Evolutionary conservation across 2,113 vertebrate species (phyloP), one percentile per base, ranked within the genome.

Genomic region (Cygnus buccinator): DNA sequence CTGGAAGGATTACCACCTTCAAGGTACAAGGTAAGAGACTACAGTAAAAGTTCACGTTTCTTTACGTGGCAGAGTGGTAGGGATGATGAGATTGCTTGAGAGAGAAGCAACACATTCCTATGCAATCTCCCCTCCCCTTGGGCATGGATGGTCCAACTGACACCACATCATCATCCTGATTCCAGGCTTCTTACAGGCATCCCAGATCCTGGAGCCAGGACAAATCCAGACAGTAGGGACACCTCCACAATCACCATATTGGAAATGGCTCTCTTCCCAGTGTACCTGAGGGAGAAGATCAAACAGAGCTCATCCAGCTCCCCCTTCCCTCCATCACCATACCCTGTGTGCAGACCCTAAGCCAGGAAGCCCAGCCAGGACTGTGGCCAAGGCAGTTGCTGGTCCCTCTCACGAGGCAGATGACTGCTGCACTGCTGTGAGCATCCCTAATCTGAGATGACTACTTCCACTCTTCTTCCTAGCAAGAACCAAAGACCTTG

Each of bases 221-320:
- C 28, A 11, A 96, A 98, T 77, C 97, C 97, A 16, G 97, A 97
- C 31, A 95, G 81, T 43, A 98, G 84, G 39, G 95, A 97, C 80
- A 98, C 95, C 71, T 98, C 97, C 82, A 98, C 48, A 2, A 97
- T 93, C 62, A 97, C 97, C 98, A 98, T 98, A 46, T 89, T 97
- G 71, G 97, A 97, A 89, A 68, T 89, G 18, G 77, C 82, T 65
- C 92, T 94, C 52, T 87, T 96, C 43, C 97, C 97, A 46, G 68
- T 97, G 23, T 98, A 98, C 59, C 97, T 98, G 63, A 28, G 5
- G 54, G 3, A 75, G 20, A 82, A 96, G 44, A 52, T 70, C 4
- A 76, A 65, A 87, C 46, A 23, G 12, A 87, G 7, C 9, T 81
- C 39, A 82, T 14, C 39, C 43, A 78, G 55, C 10, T 78, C 61